Evolutionary conservation across 2,888 invertebrate genomes (phyloP).

Genomic region (Cantharis rufa): DNA sequence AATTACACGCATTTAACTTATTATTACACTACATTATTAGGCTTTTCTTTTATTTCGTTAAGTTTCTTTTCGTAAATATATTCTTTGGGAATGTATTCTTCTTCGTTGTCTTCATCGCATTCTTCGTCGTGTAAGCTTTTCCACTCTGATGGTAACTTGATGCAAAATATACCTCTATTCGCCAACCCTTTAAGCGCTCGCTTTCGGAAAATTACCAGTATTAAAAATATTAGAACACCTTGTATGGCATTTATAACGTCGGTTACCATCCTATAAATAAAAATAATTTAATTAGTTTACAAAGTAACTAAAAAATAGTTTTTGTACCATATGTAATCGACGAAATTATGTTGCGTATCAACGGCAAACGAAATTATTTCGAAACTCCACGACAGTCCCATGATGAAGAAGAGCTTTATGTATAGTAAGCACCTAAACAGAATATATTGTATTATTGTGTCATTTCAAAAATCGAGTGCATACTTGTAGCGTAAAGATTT

Average conservation of each 20-base stretch:
- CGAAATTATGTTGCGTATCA: conserved; percentile 34
- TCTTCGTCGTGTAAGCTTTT: conserved; percentile 57
- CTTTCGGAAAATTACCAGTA: conserved; percentile 63
- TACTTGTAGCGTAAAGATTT: conserved; percentile 64
- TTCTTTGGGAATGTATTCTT: conserved; percentile 11
- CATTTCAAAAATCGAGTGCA: conserved; percentile 20
- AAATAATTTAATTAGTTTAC: neutral
- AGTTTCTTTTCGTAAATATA: conserved; percentile 6
- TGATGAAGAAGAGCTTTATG: conserved; percentile 68
- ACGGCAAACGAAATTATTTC: conserved; percentile 61
- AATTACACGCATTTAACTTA: neutral
- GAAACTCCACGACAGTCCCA: conserved; percentile 75
- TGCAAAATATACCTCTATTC: conserved; percentile 47
- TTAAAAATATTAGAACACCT: conserved; percentile 65
- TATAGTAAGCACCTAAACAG: conserved; percentile 63
- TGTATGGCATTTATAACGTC: conserved; percentile 66
- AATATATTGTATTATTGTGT: neutral
- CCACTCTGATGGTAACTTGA: conserved; percentile 48
- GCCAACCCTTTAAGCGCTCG: conserved; percentile 60
- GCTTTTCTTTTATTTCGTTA: conserved; percentile 11
- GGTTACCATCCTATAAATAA: conserved; percentile 58
- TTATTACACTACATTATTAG: neutral
- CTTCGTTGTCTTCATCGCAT: conserved; percentile 55
- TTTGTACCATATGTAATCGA: conserved; percentile 48
- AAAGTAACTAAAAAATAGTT: neutral